phyloP scores from a whole-genome alignment of 2,888 invertebrate genomes.

The Calephelis perditalis region DNA sequence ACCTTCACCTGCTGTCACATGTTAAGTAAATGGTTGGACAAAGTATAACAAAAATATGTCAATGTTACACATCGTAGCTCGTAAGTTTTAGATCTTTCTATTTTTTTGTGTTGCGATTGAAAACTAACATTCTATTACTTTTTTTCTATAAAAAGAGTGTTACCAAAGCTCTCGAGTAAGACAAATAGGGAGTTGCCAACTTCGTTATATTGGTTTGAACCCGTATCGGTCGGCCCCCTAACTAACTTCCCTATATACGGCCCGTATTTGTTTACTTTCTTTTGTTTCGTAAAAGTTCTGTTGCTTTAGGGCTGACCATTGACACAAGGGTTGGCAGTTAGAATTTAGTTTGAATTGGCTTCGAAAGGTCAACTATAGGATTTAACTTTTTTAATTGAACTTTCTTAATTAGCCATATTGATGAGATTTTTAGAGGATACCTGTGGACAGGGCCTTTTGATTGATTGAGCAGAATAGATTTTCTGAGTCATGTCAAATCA shows the following conservation, averaged over 20 bases:
- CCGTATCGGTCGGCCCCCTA: conserved; percentile 48
- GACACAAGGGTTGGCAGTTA: neutral
- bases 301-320: conserved; percentile 26
- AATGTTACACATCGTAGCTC: too few relatives aligned
- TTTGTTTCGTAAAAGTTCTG: conserved; percentile 47
- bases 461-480: too few relatives aligned
- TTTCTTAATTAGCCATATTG: too few relatives aligned
- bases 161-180: neutral
- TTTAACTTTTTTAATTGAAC: too few relatives aligned
- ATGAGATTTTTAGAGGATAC: too few relatives aligned
- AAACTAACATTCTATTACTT: neutral
- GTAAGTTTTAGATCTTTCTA: too few relatives aligned
- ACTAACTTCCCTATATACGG: conserved; percentile 42
- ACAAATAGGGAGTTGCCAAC: conserved; percentile 6
- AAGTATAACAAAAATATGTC: too few relatives aligned
- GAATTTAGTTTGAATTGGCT: neutral
- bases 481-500: too few relatives aligned
- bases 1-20: too few relatives aligned
- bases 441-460: too few relatives aligned
- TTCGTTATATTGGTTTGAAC: conserved; percentile 49
- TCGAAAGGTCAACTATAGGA: conserved; percentile 4
- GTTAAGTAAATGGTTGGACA: too few relatives aligned
- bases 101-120: too few relatives aligned
- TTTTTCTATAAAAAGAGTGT: neutral
- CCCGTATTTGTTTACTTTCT: conserved; percentile 55